Conservation (phyloP, 2,888 invertebrate genomes). For the Hipparchia semele region DNA sequence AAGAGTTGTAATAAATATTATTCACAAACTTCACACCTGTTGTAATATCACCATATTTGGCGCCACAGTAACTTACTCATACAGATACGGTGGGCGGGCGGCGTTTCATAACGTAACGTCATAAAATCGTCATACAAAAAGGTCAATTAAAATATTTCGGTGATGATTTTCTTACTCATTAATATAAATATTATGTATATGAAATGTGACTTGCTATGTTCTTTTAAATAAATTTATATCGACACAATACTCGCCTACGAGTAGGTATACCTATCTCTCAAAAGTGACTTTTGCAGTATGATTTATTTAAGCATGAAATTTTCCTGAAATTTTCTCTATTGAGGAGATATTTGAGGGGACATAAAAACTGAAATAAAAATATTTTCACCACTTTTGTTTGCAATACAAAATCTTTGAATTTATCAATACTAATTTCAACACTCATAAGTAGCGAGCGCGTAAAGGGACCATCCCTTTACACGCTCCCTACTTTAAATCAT, state of each 20-base stretch:
- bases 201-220: background rate
- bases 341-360: too few relatives aligned
- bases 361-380: too few relatives aligned
- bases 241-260: background rate
- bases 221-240: background rate
- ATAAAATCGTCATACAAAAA: conserved; percentile 45
- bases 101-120: conserved; percentile 46
- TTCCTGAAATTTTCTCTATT: too few relatives aligned
- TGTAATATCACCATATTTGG: conserved; percentile 47
- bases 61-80: conserved; percentile 48
- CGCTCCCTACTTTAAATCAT: too few relatives aligned
- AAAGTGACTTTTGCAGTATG: too few relatives aligned
- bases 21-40: conserved; percentile 36
- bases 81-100: conserved; percentile 46
- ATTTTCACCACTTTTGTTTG: too few relatives aligned
- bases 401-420: too few relatives aligned
- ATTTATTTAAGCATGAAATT: too few relatives aligned
- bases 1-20: background rate
- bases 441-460: too few relatives aligned
- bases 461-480: too few relatives aligned
- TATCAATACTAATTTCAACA: too few relatives aligned
- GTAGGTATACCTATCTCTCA: background rate
- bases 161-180: conserved; percentile 39
- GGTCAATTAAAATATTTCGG: conserved; percentile 41
- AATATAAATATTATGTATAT: background rate